Conservation (phyloP, 2,888 invertebrate species). For the Tiphia femorata region DNA sequence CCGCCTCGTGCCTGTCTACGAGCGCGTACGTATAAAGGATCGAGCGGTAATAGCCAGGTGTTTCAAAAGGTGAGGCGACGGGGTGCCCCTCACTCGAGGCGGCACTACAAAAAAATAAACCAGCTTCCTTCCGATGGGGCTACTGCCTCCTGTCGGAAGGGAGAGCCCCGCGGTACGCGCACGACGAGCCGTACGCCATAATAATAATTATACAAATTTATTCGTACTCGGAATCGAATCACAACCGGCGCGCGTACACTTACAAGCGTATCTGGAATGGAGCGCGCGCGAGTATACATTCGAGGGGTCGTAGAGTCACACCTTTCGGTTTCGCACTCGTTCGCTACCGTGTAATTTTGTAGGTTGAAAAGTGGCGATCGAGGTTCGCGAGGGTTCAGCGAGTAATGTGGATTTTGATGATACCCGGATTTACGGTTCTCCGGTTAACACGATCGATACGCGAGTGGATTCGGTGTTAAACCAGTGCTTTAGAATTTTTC, state of each 20-base stretch:
- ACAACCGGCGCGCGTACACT: no score
- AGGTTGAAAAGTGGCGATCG: constrained; percentile 14
- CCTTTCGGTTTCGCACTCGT: constrained; percentile 38
- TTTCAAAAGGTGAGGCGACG: constrained; percentile 64
- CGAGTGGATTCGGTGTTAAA: no score
- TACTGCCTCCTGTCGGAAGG: constrained; percentile 36
- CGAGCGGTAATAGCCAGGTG: constrained; percentile 67
- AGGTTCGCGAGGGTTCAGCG: neutral
- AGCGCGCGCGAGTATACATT: no score
- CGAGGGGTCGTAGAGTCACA: constrained; percentile 35
- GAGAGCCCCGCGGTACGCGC: constrained; percentile 41
- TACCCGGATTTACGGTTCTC: no score
- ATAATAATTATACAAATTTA: constrained; percentile 58
- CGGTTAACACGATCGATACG: no score
- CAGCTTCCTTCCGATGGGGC: constrained; percentile 63
- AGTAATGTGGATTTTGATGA: no score
- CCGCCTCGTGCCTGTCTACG: no score
- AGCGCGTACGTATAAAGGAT: constrained; percentile 47
- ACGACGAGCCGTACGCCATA: constrained; percentile 18
- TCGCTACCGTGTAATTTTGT: constrained; percentile 40
- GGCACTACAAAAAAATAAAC: constrained; percentile 59
- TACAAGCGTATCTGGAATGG: no score
- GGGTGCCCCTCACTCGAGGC: constrained; percentile 54
- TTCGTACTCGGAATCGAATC: constrained; percentile 42
- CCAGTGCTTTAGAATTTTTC: no score